Evolutionary conservation across 2,888 invertebrate species (phyloP).

Genomic region (Phortica magna): DNA sequence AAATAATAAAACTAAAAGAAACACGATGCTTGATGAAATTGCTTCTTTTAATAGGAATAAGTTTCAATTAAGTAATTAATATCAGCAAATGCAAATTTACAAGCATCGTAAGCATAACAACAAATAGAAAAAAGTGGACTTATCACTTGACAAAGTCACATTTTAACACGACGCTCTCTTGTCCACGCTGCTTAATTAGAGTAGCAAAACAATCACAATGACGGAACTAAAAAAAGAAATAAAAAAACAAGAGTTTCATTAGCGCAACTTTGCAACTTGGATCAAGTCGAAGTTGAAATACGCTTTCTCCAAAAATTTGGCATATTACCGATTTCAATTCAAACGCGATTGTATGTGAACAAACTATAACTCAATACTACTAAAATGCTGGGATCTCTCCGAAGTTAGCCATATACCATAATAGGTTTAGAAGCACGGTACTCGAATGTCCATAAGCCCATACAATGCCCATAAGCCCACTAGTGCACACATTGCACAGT

Average conservation of each 20-base stretch:
- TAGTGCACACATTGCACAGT: no score
- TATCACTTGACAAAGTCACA: conserved; percentile 58
- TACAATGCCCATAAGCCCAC: no score
- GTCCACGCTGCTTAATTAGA: conserved; percentile 54
- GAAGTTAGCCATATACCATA: no score
- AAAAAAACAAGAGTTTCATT: conserved; percentile 2
- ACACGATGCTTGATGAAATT: neutral
- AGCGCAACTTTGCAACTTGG: neutral
- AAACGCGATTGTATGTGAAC: no score
- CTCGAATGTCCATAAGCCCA: no score
- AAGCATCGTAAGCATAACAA: conserved; percentile 14
- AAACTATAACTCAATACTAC: no score
- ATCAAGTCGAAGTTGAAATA: neutral
- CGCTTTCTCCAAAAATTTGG: neutral
- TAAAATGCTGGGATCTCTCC: no score
- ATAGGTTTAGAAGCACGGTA: no score
- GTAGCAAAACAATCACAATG: conserved; percentile 7
- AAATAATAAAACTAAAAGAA: no score
- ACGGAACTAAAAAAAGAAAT: neutral
- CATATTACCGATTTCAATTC: no score
- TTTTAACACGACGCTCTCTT: conserved; percentile 44
- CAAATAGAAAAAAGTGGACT: conserved; percentile 37
- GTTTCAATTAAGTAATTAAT: conserved; percentile 59
- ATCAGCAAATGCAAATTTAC: conserved; percentile 49
- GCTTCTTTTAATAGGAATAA: conserved; percentile 34